These are phyloP conservation scores for Melanostoma mellinum DNA, from an alignment of 2,888 invertebrate genomes.

Conservation along the genomic window DNA sequence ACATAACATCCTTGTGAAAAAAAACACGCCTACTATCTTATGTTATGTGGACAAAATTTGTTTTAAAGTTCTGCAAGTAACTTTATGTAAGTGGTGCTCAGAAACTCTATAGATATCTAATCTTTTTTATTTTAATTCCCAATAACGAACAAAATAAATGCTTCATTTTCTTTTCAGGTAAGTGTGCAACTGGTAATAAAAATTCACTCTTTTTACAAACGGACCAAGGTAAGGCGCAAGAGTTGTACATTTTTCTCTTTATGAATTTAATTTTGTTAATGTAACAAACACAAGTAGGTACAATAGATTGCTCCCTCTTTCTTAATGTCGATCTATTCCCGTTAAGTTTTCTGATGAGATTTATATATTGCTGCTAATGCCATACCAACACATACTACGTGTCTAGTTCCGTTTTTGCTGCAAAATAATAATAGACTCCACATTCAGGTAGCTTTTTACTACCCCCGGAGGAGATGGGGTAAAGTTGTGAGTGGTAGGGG, in stretches of 20 bases:
- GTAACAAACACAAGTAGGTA: not conserved
- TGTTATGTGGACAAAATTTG: conserved; percentile 79
- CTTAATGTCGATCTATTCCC: too few species aligned
- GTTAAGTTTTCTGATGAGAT: too few species aligned
- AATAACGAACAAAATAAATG: not conserved
- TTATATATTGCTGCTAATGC: too few species aligned
- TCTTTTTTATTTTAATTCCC: not conserved
- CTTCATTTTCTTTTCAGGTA: conserved; percentile 43
- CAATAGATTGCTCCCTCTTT: not conserved
- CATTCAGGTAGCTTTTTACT: too few species aligned
- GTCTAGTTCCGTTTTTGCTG: too few species aligned
- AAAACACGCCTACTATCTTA: too few species aligned
- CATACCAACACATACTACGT: too few species aligned
- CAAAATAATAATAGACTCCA: too few species aligned
- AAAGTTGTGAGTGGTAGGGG: too few species aligned
- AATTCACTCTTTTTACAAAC: conserved; percentile 64
- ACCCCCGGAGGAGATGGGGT: too few species aligned
- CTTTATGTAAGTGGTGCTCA: conserved; percentile 71
- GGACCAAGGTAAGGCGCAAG: conserved; percentile 66
- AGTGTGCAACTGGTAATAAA: conserved; percentile 72
- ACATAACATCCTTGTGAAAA: too few species aligned
- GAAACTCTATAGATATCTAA: conserved; percentile 29
- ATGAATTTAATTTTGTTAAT: conserved; percentile 3
- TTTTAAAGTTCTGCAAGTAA: conserved; percentile 73
- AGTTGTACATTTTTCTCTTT: conserved; percentile 36